These are phyloP conservation scores for Coleophora deauratella DNA, from an alignment of 2,888 invertebrate genomes.

Conservation along the genomic window DNA sequence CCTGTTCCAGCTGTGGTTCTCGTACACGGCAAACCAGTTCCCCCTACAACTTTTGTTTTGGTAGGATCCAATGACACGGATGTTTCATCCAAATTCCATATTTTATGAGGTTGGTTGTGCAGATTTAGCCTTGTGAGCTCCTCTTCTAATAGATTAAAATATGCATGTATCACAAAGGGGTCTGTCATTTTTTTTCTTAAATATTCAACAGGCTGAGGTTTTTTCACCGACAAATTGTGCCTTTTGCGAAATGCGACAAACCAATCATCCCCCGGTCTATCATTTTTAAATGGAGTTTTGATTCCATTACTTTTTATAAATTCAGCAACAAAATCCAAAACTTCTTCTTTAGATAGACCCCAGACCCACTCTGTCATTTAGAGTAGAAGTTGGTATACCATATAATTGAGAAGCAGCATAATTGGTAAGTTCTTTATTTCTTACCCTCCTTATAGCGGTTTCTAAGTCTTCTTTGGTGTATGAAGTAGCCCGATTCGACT, in stretches of 20 bases:
- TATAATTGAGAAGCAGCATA: too few species aligned
- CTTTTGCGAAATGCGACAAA: constrained; percentile 22
- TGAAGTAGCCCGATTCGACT: too few species aligned
- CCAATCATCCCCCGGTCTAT: constrained; percentile 23
- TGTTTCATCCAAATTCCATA: constrained; percentile 14
- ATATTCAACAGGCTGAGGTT: constrained; percentile 15
- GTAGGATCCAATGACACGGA: constrained; percentile 10
- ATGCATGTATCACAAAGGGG: constrained; percentile 8
- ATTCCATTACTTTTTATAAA: background rate
- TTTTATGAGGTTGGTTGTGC: constrained; percentile 3
- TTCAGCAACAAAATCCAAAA: background rate
- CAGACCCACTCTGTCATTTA: background rate
- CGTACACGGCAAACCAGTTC: constrained; percentile 8
- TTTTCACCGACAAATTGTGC: constrained; percentile 5
- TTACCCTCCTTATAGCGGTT: too few species aligned
- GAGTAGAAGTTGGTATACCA: too few species aligned
- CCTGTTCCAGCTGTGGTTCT: constrained; percentile 10
- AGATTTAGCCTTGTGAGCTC: constrained; percentile 5
- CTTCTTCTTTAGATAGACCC: background rate
- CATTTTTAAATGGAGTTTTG: constrained; percentile 22
- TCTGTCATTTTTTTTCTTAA: constrained; percentile 19
- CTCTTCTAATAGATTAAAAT: constrained; percentile 9
- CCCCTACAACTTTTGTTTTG: constrained; percentile 12
- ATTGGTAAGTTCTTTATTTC: too few species aligned
- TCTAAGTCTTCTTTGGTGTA: too few species aligned